phyloP scores from a whole-genome alignment of 1,140 invertebrate species.

The Cotesia vestalis region DNA sequence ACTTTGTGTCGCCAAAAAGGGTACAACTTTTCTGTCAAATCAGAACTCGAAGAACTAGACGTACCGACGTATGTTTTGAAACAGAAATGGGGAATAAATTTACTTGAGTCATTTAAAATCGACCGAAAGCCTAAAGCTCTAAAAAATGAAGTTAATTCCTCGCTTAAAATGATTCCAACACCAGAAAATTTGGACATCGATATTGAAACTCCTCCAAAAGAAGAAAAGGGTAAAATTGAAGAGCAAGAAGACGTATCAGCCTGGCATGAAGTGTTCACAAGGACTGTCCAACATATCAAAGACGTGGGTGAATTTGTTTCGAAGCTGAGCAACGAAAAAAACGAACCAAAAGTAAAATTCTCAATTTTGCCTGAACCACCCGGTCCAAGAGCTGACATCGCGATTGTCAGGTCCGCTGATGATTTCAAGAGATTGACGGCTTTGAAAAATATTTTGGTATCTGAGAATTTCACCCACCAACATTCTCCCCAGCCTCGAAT shows the following conservation, averaged over 20 bases:
- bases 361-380: constrained; percentile 53
- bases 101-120: constrained; percentile 12
- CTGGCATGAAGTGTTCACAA: constrained; percentile 45
- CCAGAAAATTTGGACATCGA: neutral
- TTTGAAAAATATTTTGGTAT: constrained; percentile 5
- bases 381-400: constrained; percentile 42
- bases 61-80: constrained; percentile 33
- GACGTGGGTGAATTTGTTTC: neutral
- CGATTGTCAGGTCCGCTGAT: constrained; percentile 28
- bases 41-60: constrained; percentile 36
- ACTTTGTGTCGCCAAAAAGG: constrained; percentile 43
- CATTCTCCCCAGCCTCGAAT: neutral
- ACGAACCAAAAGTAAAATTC: constrained; percentile 27
- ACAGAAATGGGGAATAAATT: constrained; percentile 42
- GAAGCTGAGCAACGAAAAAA: neutral
- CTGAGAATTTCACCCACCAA: neutral
- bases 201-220: neutral
- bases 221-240: neutral
- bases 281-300: constrained; percentile 33
- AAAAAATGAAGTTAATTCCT: neutral
- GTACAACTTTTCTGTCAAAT: constrained; percentile 32
- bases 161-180: neutral
- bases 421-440: neutral
- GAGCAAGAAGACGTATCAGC: constrained; percentile 39
- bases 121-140: neutral